Evolutionary conservation across 2,113 vertebrate species (phyloP), one percentile per base, ranked within the genome.

Genomic region (Fukomys damarensis): DNA sequence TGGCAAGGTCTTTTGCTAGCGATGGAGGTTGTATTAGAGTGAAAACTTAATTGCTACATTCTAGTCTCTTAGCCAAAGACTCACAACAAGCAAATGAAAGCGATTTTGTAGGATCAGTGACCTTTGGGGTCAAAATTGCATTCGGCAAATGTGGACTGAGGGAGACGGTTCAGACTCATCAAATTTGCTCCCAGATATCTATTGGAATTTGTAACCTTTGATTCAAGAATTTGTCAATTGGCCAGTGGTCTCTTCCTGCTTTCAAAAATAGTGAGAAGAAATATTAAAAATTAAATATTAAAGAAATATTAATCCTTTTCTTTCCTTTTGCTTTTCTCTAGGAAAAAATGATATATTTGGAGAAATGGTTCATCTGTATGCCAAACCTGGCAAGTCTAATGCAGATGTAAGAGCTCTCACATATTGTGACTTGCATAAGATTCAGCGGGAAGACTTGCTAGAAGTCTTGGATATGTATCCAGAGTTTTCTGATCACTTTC

Each of bases 341-440:
- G 99, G 99, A 52, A 99, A 99, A 98, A 99, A 99, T 93, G 99
- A 99, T 98, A 99, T 99, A 97, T 99, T 99, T 98, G 99, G 99
- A 97, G 99, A 99, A 98, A 99, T 99, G 99, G 99, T 99, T 94
- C 99, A 99, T 97, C 99, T 99, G 76, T 99, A 99, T 93, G 99
- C 99, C 97, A 99, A 99, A 98, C 99, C 99, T 80, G 99, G 99
- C 58, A 99, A 99, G 97, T 99, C 99, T 66, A 99, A 99, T 3
- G 99, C 99, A 89, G 99, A 99, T 46, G 99, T 99, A 72, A 98
- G 99, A 98, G 99, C 99, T 22, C 98, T 99, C 97, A 99, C 99
- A 20, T 99, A 99, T 97, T 99, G 99, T 97, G 99, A 99, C 96
- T 98, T 99, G 98, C 99, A 99, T 98, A 99, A 99, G 82, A 99